Conservation (phyloP, 2,888 invertebrate species). For the Aromia moschata region DNA sequence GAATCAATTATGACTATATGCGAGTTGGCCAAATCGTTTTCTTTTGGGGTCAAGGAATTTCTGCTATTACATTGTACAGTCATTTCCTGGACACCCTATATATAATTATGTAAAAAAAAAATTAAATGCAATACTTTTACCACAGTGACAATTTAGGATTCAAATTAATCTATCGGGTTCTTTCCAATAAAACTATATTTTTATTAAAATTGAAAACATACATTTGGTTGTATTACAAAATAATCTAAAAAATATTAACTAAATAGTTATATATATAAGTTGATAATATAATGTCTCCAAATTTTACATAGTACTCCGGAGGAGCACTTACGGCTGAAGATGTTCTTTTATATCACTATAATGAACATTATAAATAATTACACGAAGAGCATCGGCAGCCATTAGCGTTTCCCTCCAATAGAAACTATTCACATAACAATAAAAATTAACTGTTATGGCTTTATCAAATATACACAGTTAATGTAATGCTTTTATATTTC, state of each 20-base stretch:
- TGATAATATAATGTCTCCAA: conserved; percentile 38
- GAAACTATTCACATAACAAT: conserved; percentile 17
- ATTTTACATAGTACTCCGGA: conserved; percentile 30
- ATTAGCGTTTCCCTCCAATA: conserved; percentile 15
- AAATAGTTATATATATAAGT: conserved; percentile 42
- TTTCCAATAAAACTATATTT: conserved; percentile 43
- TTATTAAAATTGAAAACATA: conserved; percentile 48
- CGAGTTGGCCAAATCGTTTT: no score
- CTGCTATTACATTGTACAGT: no score
- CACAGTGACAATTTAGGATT: no score
- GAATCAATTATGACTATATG: no score
- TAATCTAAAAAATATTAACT: conserved; percentile 46
- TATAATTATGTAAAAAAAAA: no score
- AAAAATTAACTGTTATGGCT: conserved; percentile 16
- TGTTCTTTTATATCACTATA: conserved; percentile 32
- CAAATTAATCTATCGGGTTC: conserved; percentile 11
- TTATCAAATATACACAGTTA: conserved; percentile 24
- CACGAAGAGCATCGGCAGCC: conserved; percentile 36
- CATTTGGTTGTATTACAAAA: conserved; percentile 48
- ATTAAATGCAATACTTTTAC: no score
- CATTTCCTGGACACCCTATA: no score
- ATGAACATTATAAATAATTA: conserved; percentile 32
- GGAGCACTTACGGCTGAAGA: conserved; percentile 35
- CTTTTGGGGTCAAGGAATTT: no score
- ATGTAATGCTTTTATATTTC: conserved; percentile 14